A percentile compares a stretch with the other conserved stretches of the same genome.
Conservation (phyloP, 2,888 invertebrate genomes). For the Orthosia incerta region DNA sequence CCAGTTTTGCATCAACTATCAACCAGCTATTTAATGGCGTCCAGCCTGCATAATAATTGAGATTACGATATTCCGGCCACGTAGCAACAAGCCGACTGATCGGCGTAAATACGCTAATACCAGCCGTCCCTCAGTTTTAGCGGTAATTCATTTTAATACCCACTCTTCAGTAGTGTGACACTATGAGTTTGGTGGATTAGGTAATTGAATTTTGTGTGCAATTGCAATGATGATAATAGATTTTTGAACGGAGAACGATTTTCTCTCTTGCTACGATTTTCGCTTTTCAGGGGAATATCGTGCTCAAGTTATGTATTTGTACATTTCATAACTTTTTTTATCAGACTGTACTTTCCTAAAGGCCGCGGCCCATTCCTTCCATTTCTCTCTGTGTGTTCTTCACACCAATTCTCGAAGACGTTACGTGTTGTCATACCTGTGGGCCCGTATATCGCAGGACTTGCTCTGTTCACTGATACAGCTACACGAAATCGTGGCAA, state of each 20-base stretch:
- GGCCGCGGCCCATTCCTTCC: no score
- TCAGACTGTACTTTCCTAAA: no score
- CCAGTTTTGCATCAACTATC: not conserved
- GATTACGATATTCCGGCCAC: slow-evolving; percentile 67
- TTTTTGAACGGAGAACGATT: not conserved
- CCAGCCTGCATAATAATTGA: slow-evolving; percentile 56
- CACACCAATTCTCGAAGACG: no score
- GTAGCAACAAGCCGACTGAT: slow-evolving; percentile 65
- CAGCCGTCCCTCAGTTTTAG: slow-evolving; percentile 51
- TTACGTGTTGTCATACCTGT: no score
- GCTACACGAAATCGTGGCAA: no score
- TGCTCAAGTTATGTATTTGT: not conserved
- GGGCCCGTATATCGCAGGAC: no score
- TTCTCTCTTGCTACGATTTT: no score
- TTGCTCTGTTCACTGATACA: no score
- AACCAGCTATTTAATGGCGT: not conserved
- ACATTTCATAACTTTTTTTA: no score
- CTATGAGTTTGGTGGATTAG: slow-evolving; percentile 8
- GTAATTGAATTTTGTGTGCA: slow-evolving; percentile 5
- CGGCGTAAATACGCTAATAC: slow-evolving; percentile 69
- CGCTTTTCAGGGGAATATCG: no score
- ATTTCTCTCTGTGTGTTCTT: no score
- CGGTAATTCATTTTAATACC: slow-evolving; percentile 54
- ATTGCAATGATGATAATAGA: not conserved
- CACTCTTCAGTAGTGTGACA: slow-evolving; percentile 13